A percentile compares a stretch with the other conserved stretches of the same genome.
These are phyloP conservation scores for Solenopsis fugax DNA, from an alignment of 1,140 invertebrate species.

Conservation along the genomic window DNA sequence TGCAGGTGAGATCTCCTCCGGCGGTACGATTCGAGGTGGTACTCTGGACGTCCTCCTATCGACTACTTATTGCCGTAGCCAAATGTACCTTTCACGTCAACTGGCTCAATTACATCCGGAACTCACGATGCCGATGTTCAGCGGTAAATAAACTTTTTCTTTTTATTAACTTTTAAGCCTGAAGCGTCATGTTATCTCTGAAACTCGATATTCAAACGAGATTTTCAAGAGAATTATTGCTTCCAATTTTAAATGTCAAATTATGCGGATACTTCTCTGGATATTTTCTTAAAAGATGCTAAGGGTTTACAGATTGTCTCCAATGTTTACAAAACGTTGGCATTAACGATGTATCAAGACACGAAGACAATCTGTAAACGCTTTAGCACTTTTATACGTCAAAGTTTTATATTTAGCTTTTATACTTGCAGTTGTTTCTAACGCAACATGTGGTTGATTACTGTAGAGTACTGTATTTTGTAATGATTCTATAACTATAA, in stretches of 20 bases:
- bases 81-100: conserved; percentile 96
- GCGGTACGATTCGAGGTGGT: conserved; percentile 86
- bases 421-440: background rate
- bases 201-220: background rate
- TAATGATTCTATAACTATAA: background rate
- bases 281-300: no score
- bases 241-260: background rate
- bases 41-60: conserved; percentile 94
- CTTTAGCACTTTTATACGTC: no score
- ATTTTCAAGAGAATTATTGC: background rate
- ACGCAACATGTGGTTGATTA: background rate
- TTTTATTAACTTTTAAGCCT: background rate
- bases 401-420: background rate
- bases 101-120: conserved; percentile 97
- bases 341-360: no score
- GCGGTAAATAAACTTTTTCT: conserved; percentile 89
- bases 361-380: no score
- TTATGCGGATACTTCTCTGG: no score
- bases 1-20: conserved; percentile 70
- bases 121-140: conserved; percentile 99
- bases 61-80: conserved; percentile 96
- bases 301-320: no score
- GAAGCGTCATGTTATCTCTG: background rate
- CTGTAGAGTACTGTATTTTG: background rate
- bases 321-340: no score